Evolutionary conservation across 2,113 vertebrate species (phyloP).

Genomic region (Cynopterus brachyotis): DNA sequence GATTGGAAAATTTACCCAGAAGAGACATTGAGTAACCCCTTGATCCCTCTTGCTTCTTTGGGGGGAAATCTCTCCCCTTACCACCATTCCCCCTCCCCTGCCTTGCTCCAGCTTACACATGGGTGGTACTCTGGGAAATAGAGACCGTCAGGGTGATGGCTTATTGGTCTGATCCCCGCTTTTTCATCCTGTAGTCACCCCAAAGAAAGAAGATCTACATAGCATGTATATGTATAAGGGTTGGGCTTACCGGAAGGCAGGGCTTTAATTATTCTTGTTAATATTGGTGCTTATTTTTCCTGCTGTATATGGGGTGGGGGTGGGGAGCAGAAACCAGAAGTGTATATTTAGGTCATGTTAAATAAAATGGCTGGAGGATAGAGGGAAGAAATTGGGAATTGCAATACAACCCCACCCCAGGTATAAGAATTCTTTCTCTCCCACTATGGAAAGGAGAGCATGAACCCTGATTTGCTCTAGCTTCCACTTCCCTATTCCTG

Average conservation of each 20-base stretch:
- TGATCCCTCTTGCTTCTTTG: slow-evolving; percentile 64
- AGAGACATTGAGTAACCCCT: slow-evolving; percentile 40
- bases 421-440: slow-evolving; percentile 45
- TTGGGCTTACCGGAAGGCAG: slow-evolving; percentile 31
- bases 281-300: slow-evolving; percentile 72
- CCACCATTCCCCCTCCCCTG: background rate
- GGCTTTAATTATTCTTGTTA: slow-evolving; percentile 65
- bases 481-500: slow-evolving; percentile 6
- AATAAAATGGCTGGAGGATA: slow-evolving; percentile 63
- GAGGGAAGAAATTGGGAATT: slow-evolving; percentile 30
- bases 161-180: slow-evolving; percentile 22
- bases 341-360: slow-evolving; percentile 69
- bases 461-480: background rate
- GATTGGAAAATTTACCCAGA: slow-evolving; percentile 43
- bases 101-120: slow-evolving; percentile 31
- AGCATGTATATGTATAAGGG: slow-evolving; percentile 53
- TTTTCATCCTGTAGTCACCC: slow-evolving; percentile 60
- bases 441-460: slow-evolving; percentile 7
- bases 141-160: slow-evolving; percentile 49
- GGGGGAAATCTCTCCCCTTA: slow-evolving; percentile 5
- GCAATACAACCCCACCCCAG: background rate
- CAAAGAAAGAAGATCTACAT: slow-evolving; percentile 67
- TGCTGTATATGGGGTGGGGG: slow-evolving; percentile 30
- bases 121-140: slow-evolving; percentile 49
- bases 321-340: slow-evolving; percentile 1